Evolutionary conservation across 2,797 vertebrate species (phyloP), one percentile per base, ranked within the genome.

Genomic region (Australoheros facetus): DNA sequence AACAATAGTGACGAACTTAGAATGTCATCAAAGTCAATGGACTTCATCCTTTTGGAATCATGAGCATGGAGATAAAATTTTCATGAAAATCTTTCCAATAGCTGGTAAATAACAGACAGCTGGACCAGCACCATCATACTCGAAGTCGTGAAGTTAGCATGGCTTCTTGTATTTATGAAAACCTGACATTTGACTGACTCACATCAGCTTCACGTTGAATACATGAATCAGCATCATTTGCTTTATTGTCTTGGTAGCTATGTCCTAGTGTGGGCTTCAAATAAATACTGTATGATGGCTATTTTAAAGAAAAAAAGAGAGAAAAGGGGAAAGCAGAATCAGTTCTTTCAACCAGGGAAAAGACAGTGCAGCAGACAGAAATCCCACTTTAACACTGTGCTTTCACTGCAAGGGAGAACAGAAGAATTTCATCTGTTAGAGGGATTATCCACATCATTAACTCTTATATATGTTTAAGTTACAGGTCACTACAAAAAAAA

Each of bases 61-160:
- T 45, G 13, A 45, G 13, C 42, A 45, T 3, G 14, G 5, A 45
- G 12, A 17, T 5, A 48, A 17, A 17, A 17, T 7, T 48, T 48
- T 48, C 45, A 48, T 17, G 45, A 16, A 45, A 45, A 14, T 16
- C 42, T 45, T 5, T 16, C 12, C 13, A 5, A 6, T 48, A 48
- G 45, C 16, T 48, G 14, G 2, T 48, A 48, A 66, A 19, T 48
- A 48, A 12, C 62, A 64, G 8, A 45, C 37, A 26, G 60, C 7
- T 17, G 21, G 34, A 62, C n/a, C n/a, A 26, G 12, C 4, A 2
- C n/a, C 21, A 7, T 23, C 7, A 0, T 9, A 60, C 6, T 39
- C 2, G 21, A 62, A 62, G 59, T 26, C 13, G 10, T 42, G 37
- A 8, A 42, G 37, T 1, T 4, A 55, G 34, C 2, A 0, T 14